Evolutionary conservation across 1,140 invertebrate genomes (phyloP).

Genomic region (Telenomus remus): DNA sequence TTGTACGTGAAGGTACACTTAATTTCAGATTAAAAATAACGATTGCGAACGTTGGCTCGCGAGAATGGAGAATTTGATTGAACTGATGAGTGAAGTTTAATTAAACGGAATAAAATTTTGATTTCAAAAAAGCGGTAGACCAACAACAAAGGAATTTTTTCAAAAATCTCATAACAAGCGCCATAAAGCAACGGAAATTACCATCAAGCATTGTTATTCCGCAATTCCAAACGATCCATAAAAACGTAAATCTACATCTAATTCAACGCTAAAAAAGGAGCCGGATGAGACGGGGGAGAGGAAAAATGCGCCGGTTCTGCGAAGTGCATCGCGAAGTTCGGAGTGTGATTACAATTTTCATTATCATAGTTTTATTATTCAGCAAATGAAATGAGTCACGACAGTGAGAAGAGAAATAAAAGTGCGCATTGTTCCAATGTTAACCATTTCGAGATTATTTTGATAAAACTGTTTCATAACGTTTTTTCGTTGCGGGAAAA

Average conservation of each 20-base stretch:
- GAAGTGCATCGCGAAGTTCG: slow-evolving; percentile 41
- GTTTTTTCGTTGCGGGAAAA: slow-evolving; percentile 48
- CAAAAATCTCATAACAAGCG: slow-evolving; percentile 29
- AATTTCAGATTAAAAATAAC: no score
- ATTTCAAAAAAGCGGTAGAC: no score
- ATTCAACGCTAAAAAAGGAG: slow-evolving; percentile 32
- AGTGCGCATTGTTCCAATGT: slow-evolving; percentile 51
- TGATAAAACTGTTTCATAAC: slow-evolving; percentile 56
- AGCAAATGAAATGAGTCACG: slow-evolving; percentile 59
- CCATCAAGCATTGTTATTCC: slow-evolving; percentile 36
- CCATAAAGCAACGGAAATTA: slow-evolving; percentile 25
- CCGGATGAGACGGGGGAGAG: slow-evolving; percentile 1
- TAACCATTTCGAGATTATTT: slow-evolving; percentile 59
- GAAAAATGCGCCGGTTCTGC: slow-evolving; percentile 21
- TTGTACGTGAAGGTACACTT: no score
- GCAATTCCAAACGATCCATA: slow-evolving; percentile 35
- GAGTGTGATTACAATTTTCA: slow-evolving; percentile 57
- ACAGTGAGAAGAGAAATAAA: slow-evolving; percentile 59
- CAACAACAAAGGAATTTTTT: slow-evolving; percentile 8
- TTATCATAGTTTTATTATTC: slow-evolving; percentile 61
- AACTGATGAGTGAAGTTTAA: background rate
- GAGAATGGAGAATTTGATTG: no score
- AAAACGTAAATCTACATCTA: slow-evolving; percentile 43
- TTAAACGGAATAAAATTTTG: background rate
- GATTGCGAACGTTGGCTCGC: no score